phyloP scores from a whole-genome alignment of 2,797 vertebrate genomes.

The Catharus ustulatus region DNA sequence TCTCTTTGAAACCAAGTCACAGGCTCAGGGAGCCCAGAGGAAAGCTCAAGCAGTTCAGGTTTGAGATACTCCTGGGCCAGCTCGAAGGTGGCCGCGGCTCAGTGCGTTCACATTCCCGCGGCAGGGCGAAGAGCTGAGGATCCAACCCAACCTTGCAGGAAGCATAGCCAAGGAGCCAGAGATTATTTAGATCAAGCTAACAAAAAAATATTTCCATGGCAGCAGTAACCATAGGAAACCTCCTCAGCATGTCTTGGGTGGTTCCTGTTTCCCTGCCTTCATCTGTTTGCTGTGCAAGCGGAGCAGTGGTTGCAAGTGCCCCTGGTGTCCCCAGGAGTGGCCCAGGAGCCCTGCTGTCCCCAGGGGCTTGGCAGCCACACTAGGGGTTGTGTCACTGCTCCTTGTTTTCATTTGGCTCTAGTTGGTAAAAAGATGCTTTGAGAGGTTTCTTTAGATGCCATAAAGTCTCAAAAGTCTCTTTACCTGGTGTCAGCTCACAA shows the following conservation, averaged over 20 bases:
- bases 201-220: conserved; percentile 77
- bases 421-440: conserved; percentile 30
- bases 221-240: conserved; percentile 81
- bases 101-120: fast-evolving
- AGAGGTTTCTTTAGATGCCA: neutral
- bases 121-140: neutral
- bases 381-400: neutral
- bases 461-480: conserved; percentile 29
- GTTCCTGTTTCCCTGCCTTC: conserved; percentile 27
- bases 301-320: neutral
- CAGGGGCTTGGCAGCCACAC: neutral
- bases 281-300: conserved; percentile 33
- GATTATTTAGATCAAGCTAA: conserved; percentile 71
- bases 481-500: conserved; percentile 53
- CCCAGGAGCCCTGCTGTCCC: neutral
- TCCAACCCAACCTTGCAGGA: conserved; percentile 7
- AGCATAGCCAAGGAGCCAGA: conserved; percentile 10
- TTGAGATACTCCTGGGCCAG: neutral
- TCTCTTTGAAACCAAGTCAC: conserved; percentile 27
- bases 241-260: conserved; percentile 57
- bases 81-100: fast-evolving
- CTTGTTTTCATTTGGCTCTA: neutral
- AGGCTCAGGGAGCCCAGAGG: neutral
- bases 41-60: neutral
- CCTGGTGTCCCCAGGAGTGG: neutral